phyloP scores from a whole-genome alignment of 2,888 invertebrate genomes.

The Sericinus montela region DNA sequence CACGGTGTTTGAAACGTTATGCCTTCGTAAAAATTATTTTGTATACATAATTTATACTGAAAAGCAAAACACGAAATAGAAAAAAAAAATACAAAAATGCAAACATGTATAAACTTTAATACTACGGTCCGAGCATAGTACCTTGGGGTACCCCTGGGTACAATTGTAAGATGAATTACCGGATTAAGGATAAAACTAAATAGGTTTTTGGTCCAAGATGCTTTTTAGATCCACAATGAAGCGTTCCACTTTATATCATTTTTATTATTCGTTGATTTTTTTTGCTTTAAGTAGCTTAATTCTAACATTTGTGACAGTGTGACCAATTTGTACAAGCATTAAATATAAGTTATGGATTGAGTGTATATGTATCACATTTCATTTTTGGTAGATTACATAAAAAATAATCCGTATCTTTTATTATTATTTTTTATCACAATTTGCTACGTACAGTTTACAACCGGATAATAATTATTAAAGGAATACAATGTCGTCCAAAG shows the following conservation, averaged over 20 bases:
- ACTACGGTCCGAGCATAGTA: background rate
- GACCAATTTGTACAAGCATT: background rate
- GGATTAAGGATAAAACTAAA: too few relatives aligned
- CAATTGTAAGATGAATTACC: too few relatives aligned
- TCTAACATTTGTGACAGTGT: background rate
- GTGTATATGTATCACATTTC: slow-evolving; percentile 9
- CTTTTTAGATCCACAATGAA: slow-evolving; percentile 1
- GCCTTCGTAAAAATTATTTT: too few relatives aligned
- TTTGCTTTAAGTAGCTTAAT: slow-evolving; percentile 4
- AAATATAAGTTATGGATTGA: slow-evolving; percentile 4
- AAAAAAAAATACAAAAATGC: background rate
- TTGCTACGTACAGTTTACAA: slow-evolving; percentile 3
- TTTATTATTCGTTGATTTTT: slow-evolving; percentile 1
- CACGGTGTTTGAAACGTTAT: too few relatives aligned
- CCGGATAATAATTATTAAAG: background rate
- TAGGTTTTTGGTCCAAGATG: slow-evolving; percentile 12
- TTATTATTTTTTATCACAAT: slow-evolving; percentile 10
- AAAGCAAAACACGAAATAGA: too few relatives aligned
- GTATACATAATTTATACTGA: too few relatives aligned
- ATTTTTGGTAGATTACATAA: slow-evolving; percentile 9
- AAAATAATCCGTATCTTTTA: background rate
- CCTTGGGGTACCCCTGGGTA: background rate
- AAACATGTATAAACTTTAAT: background rate
- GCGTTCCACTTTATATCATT: background rate
- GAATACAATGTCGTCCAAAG: background rate